Base-by-base conservation (phyloP, 1,140 invertebrate species). In the Ceratina australensis region DNA sequence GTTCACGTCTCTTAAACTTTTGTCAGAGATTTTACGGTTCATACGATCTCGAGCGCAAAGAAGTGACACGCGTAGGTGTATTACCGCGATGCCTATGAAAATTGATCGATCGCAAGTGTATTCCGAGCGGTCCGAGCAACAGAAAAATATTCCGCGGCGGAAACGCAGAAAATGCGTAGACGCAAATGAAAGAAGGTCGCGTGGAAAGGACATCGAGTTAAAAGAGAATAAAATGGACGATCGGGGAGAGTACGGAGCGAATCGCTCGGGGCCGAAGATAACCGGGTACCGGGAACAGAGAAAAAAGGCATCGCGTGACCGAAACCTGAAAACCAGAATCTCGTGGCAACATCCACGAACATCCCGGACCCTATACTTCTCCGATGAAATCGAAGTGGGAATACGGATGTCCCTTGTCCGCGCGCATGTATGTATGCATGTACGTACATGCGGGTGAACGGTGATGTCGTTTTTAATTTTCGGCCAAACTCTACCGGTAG, bases 281-380 rank as follows among this genome's bases (percentile, higher is more conserved):
- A 85, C 80, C 73, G 71, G 78, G 85, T 90, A 90, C 89, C 85
- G 67, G 86, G 89, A 90, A 90, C 83, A 86, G 86, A 90, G 89
- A 87, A 89, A 90, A 89, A 84, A 84, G 85, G 83, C 87, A 90
- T 90, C 85, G 89, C 89, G 89, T 89, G 89, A 89, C 87, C 87
- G 87, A 84, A 90, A 90, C 87, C 87, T 90, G 79, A 84, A 90
- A 90, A 89, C 83, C 81, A 88, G 87, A 87, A 83, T 82, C 82
- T 59, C 75, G 75, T 59, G 69, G 71, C 60, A 47, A 33, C 64
- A 7, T 28, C 49, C 49, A n/a, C 65, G 49, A 54, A 66, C 72
- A n/a, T 50, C 60, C n/a, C 22, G 33, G 13, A 26, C 33, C 74
- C 57, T 72, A 49, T 56, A 56, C 69, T 64, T 61, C 60, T 72